These are phyloP conservation scores for Anguilla megastoma DNA, from an alignment of 2,797 vertebrate genomes.

Conservation along the genomic window DNA sequence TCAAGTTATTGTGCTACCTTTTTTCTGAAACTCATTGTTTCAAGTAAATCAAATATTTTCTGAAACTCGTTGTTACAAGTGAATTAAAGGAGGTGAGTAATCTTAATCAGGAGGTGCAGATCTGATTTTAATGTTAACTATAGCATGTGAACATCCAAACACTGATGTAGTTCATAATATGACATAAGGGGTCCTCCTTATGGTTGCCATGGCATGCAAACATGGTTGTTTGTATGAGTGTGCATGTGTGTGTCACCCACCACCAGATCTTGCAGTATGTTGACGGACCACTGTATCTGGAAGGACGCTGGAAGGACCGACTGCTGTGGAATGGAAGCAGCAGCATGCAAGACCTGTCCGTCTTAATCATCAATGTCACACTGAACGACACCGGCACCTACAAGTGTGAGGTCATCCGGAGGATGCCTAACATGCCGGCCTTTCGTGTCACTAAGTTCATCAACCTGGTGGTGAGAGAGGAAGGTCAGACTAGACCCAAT, in stretches of 20 bases:
- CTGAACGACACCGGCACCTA: slow-evolving; percentile 83
- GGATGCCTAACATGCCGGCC: slow-evolving; percentile 77
- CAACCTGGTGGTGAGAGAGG: slow-evolving; percentile 78
- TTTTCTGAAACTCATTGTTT: neutral
- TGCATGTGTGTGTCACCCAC: neutral
- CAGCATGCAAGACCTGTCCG: slow-evolving; percentile 91
- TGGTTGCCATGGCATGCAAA: neutral
- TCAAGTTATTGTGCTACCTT: neutral
- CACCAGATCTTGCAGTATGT: slow-evolving; percentile 43
- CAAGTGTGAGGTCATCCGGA: slow-evolving; percentile 78
- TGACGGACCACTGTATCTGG: slow-evolving; percentile 61
- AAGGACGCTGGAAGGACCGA: slow-evolving; percentile 77
- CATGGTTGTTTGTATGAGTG: slow-evolving; percentile 11
- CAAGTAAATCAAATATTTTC: neutral
- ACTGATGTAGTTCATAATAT: neutral
- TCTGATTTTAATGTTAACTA: neutral
- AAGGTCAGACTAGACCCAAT: slow-evolving; percentile 68
- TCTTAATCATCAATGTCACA: slow-evolving; percentile 80
- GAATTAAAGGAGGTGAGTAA: neutral
- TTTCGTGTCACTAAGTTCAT: slow-evolving; percentile 67
- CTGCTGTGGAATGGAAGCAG: slow-evolving; percentile 87
- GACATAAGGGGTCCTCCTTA: neutral
- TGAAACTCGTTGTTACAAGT: neutral
- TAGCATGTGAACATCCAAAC: neutral
- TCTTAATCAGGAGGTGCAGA: neutral